phyloP scores from a whole-genome alignment of 2,888 invertebrate genomes.

The Trichopoda pennipes region DNA sequence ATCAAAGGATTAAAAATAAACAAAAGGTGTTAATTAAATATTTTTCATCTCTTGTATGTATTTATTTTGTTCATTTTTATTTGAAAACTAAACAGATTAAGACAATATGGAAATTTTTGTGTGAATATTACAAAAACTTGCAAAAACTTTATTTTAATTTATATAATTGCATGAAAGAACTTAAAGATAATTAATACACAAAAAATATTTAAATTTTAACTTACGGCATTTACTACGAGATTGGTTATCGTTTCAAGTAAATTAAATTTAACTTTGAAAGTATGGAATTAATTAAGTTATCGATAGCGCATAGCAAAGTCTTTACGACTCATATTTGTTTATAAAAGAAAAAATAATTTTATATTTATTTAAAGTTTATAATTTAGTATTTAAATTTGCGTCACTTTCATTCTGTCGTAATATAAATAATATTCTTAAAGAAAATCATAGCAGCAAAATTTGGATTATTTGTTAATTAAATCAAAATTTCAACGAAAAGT shows the following conservation, averaged over 20 bases:
- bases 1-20: conserved; percentile 68
- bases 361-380: no score
- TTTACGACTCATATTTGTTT: no score
- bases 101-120: conserved; percentile 50
- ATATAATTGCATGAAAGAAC: conserved; percentile 20
- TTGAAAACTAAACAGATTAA: conserved; percentile 43
- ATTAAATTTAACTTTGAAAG: conserved; percentile 1
- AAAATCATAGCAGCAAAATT: no score
- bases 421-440: no score
- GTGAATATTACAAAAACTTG: conserved; percentile 47
- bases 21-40: conserved; percentile 69
- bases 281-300: background rate
- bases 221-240: conserved; percentile 19
- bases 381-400: no score
- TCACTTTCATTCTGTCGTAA: no score
- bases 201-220: conserved; percentile 28
- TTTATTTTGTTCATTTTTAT: conserved; percentile 22
- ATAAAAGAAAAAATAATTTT: no score
- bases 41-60: conserved; percentile 51
- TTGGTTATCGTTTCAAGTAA: conserved; percentile 18
- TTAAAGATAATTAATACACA: conserved; percentile 27
- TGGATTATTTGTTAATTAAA: no score
- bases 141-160: conserved; percentile 43
- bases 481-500: no score
- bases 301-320: no score